Evolutionary conservation across 2,113 vertebrate genomes (phyloP).

Genomic region (Lipophrys pholis): DNA sequence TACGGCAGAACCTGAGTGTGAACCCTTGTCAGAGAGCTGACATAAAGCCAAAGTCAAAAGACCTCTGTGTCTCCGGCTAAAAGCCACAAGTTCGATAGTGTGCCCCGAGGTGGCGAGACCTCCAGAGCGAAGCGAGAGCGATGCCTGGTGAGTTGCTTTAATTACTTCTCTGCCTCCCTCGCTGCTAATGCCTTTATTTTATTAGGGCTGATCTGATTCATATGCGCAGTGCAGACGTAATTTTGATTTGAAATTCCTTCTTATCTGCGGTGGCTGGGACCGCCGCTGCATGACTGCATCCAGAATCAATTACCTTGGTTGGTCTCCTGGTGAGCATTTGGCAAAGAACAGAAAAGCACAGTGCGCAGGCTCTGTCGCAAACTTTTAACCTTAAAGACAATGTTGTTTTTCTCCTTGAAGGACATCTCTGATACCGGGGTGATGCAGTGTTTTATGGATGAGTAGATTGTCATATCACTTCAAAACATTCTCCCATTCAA

Average conservation of each 20-base stretch:
- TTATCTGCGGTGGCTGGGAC: slow-evolving; percentile 69
- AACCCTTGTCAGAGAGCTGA: slow-evolving; percentile 36
- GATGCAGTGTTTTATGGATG: slow-evolving; percentile 59
- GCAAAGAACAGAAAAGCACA: slow-evolving; percentile 47
- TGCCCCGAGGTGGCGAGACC: slow-evolving; percentile 52
- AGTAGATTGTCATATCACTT: slow-evolving; percentile 44
- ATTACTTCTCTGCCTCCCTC: slow-evolving; percentile 73
- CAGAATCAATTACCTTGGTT: slow-evolving; percentile 81
- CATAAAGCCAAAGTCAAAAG: slow-evolving; percentile 54
- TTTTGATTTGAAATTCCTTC: slow-evolving; percentile 77
- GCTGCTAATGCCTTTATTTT: slow-evolving; percentile 79
- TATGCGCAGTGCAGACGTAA: slow-evolving; percentile 74
- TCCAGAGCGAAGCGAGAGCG: slow-evolving; percentile 55
- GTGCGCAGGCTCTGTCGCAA: slow-evolving; percentile 43
- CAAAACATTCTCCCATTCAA: slow-evolving; percentile 38
- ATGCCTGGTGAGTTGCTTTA: slow-evolving; percentile 73
- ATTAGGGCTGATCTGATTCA: slow-evolving; percentile 78
- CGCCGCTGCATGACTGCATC: slow-evolving; percentile 76
- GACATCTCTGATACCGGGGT: slow-evolving; percentile 55
- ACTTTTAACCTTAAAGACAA: slow-evolving; percentile 75
- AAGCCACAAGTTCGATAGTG: slow-evolving; percentile 41
- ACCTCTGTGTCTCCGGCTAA: slow-evolving; percentile 53
- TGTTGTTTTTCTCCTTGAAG: slow-evolving; percentile 67
- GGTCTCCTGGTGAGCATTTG: slow-evolving; percentile 70
- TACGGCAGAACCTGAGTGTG: slow-evolving; percentile 16